Base-by-base conservation (phyloP, 2,888 invertebrate genomes). In the Leucophenga maculata region DNA sequence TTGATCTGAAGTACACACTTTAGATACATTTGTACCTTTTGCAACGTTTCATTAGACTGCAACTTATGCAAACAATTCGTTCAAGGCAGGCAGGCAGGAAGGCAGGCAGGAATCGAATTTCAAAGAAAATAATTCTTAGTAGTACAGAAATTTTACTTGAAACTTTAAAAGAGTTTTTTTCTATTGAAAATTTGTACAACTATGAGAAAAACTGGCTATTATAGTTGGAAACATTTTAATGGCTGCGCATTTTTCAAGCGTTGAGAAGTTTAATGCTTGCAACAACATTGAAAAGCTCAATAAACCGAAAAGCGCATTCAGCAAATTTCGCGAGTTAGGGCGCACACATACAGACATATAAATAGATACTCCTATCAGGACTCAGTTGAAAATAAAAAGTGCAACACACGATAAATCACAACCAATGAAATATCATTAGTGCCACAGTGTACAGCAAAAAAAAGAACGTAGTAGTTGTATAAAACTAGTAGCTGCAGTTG, bases 371-470 rank as follows among this genome's bases (percentile, higher is more conserved):
- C n/a, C 54, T 18, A 54, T 20, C 9, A 54, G 8, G 18, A 18
- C n/a, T 54, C 11, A 20, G 54, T 54, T 54, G 22, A 13, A 13
- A 54, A 39, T 11, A 39, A 39, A 39, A 39, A 39, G 39, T 9
- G 11, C 39, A 39, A 39, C 11, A 70, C 68, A 73, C 73, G 72
- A 81, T 82, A 84, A 82, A 82, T 82, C 82, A 79, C 76, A 74
- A 68, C 69, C 77, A 82, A 82, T 84, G 78, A 81, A 84, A 83
- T 82, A 76, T 77, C 76, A 83, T 77, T 77, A 82, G 74, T 72
- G 75, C 67, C 74, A 73, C 70, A 75, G 48, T 32, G n/a, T 70
- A 64, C 57, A 2, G 62, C 71, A 55, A 52, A 72, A 75, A 67
- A 54, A 65, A 44, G 67, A 54, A 14, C 44, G 18, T 31, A 60